Conservation (phyloP, 2,797 vertebrate genomes). For the Podarcis siculus region DNA sequence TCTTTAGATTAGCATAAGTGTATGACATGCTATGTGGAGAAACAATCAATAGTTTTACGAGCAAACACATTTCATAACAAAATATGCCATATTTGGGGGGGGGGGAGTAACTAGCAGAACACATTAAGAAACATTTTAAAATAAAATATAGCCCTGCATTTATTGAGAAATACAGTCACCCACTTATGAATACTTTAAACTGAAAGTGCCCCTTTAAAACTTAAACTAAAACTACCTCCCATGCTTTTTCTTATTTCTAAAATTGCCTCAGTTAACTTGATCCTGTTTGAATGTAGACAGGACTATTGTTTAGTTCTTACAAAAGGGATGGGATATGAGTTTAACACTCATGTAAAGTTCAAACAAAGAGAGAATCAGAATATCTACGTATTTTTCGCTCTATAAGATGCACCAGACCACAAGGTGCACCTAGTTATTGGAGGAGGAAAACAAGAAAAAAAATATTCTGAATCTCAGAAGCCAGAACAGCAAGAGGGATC, state of each 20-base stretch:
- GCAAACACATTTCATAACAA: conserved; percentile 1
- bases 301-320: background rate
- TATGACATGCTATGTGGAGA: background rate
- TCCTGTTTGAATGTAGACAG: background rate
- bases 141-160: background rate
- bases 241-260: background rate
- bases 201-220: no score
- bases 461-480: no score
- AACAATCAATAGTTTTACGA: background rate
- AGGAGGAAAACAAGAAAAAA: no score
- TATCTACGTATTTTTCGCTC: background rate
- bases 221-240: no score
- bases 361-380: background rate
- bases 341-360: background rate
- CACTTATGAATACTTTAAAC: background rate
- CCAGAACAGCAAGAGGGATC: no score
- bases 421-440: no score
- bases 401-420: no score
- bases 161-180: background rate
- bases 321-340: background rate
- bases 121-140: background rate
- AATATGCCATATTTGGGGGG: background rate
- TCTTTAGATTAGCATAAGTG: background rate
- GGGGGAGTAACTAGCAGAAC: background rate
- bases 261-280: background rate